Evolutionary conservation across 2,888 invertebrate genomes (phyloP), one percentile per base, ranked within the genome.

Genomic region (Boloria selene): DNA sequence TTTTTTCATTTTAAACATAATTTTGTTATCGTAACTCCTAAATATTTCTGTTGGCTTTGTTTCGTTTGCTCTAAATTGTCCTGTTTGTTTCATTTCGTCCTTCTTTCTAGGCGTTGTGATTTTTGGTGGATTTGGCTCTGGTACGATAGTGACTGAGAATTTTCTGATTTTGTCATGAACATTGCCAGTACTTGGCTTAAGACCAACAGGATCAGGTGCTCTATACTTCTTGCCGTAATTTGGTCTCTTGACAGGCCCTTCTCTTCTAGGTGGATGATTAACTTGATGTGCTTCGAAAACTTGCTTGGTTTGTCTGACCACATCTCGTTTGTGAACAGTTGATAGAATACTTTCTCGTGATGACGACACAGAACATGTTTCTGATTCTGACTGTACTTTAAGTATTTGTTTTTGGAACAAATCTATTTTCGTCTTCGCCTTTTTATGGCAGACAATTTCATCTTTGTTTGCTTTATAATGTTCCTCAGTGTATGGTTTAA

Each of bases 391-490:
- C 71, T 92, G 87, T 2, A 82, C 79, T 73, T 87, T 87, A 67
- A 78, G 80, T 69, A 92, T 89, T 65, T 90, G 88, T 71, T 88
- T 91, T 82, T 93, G 92, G 64, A 93, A 93, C 85, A 92, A 85
- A 70, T 92, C 92, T 5, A 93, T 93, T 74, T 89, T 90, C 0
- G 84, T 81, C 75, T 88, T 92, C 1, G 92, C 92, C 77, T 90
- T 90, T 53, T 82, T 87, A 65, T 88, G 85, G 67, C 89, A 92
- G 7, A 92, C 77, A 0, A 83, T 84, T 78, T 90, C 87, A 18
- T 89, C 90, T 75, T 87, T 88, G 0, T 80, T 81, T 74, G 81
- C 80, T 73, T 82, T 81, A 0, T 79, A 81, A 67, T 85, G 85
- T 67, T 87, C 87, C 76, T 88, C 91, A 14, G 74, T 78, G 64